Evolutionary conservation across 1,140 invertebrate genomes (phyloP), one percentile per base, ranked within the genome.

Genomic region (Eumeta japonica): DNA sequence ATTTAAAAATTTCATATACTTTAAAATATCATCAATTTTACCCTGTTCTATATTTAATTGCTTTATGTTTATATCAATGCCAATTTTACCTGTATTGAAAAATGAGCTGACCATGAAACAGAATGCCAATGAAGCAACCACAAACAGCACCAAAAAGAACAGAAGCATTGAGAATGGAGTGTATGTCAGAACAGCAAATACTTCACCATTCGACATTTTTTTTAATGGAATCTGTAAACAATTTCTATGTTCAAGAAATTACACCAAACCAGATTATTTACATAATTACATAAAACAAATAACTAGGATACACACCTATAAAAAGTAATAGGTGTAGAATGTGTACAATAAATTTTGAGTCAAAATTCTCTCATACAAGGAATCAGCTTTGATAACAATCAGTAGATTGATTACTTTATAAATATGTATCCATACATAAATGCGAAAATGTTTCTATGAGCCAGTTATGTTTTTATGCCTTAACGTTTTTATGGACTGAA

Each of bases 41-140:
- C n/a, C n/a, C n/a, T n/a, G n/a, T n/a, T n/a, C n/a, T n/a, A n/a
- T n/a, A n/a, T n/a, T n/a, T n/a, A n/a, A n/a, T n/a, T n/a, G n/a
- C n/a, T n/a, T n/a, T n/a, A n/a, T n/a, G n/a, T n/a, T n/a, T n/a
- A n/a, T n/a, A n/a, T n/a, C n/a, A n/a, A n/a, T n/a, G 45, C 30
- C 12, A 29, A 13, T 31, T 35, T 13, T 74, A 86, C 84, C 84
- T 78, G 79, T 82, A 2, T 82, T 81, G 55, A 87, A 86, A 46
- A 87, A 81, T 0, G 83, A 80, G 45, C 84, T 86, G 47, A 88
- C 75, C 52, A 84, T 76, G 49, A 88, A 87, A 47, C 79, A 81
- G 48, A 86, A 83, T 2, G 77, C 75, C 20, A 87, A 78, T 4
- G 78, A 79, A 0, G 81, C 70, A 16, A 81, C 73, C 3, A 79